Percentiles rank a stretch among this genome's conserved stretches.
Conservation (phyloP, 2,113 vertebrate species). For the Potamarius usumacintae region DNA sequence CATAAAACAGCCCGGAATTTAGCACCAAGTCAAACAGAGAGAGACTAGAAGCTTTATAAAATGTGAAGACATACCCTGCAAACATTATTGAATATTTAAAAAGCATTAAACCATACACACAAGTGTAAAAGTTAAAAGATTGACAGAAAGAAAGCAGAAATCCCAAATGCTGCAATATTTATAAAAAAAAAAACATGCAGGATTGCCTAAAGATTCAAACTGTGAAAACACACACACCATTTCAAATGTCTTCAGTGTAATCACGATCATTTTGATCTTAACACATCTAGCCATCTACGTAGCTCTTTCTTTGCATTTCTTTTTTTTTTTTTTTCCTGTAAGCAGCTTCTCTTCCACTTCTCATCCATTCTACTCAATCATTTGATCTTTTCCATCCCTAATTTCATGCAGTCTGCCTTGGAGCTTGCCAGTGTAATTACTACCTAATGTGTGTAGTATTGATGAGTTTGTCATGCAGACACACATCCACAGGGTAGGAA, state of each 20-base stretch:
- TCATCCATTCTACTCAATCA: conserved; percentile 5
- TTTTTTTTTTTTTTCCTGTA: no score
- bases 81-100: background rate
- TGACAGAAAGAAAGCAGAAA: background rate
- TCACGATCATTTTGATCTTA: background rate
- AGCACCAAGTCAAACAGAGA: background rate
- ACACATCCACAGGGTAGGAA: background rate
- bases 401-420: conserved; percentile 16
- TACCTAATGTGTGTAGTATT: conserved; percentile 32
- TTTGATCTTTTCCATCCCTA: conserved; percentile 5
- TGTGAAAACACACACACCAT: background rate
- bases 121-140: background rate
- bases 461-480: conserved; percentile 41
- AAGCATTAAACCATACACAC: background rate
- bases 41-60: background rate
- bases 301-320: no score
- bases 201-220: background rate
- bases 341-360: background rate
- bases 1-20: background rate
- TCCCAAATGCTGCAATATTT: background rate
- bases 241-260: background rate
- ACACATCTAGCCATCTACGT: conserved; percentile 23
- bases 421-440: conserved; percentile 23
- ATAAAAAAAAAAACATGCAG: background rate
- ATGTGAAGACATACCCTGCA: background rate